phyloP scores from a whole-genome alignment of 2,888 invertebrate species.

The Rhagonycha fulva region DNA sequence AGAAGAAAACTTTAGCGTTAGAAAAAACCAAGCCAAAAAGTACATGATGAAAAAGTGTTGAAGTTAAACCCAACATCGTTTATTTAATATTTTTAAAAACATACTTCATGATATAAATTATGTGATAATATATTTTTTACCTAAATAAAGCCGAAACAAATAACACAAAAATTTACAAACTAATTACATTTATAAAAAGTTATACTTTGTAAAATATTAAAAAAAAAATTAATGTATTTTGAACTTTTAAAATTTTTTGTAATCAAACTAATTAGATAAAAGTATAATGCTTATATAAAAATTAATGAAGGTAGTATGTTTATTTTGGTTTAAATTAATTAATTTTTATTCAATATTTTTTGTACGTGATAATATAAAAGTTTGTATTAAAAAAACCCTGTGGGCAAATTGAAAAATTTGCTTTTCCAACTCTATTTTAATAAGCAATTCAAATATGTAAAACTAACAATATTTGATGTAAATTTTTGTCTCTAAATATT shows the following conservation, averaged over 20 bases:
- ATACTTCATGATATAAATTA: not conserved
- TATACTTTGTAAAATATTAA: not conserved
- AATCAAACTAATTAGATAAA: not conserved
- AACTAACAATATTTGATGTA: not conserved
- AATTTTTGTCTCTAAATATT: not conserved
- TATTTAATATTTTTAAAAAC: not conserved
- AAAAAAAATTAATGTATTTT: not conserved
- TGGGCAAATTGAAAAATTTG: not conserved
- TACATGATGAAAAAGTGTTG: not conserved
- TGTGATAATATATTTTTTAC: not conserved
- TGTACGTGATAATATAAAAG: not conserved
- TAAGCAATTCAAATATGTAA: not conserved
- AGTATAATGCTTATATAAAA: not conserved
- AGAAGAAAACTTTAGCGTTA: not conserved
- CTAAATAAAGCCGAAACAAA: not conserved
- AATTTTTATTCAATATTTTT: not conserved
- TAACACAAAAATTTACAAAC: not conserved
- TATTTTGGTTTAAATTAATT: not conserved
- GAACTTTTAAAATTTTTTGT: not conserved
- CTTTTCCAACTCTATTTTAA: not conserved
- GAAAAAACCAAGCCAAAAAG: not conserved
- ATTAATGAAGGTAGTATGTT: not conserved
- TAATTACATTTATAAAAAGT: not conserved
- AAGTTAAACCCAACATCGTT: not conserved
- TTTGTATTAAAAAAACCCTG: not conserved